phyloP scores from a whole-genome alignment of 2,888 invertebrate genomes.

The Diarsia mendica region DNA sequence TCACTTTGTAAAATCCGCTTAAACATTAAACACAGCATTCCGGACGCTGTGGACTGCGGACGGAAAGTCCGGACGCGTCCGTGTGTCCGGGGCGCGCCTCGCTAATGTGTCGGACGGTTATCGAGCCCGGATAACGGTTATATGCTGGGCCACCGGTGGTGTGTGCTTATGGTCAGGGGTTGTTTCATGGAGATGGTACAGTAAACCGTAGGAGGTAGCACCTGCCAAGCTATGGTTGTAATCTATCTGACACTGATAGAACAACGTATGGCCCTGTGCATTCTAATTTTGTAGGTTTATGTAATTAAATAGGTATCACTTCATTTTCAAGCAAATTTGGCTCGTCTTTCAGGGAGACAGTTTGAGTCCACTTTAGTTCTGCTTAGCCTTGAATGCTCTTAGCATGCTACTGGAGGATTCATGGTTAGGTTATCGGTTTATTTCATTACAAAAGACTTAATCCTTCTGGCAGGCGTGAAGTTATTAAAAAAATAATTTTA shows the following conservation, averaged over 20 bases:
- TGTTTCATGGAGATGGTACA: background rate
- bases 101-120: constrained; percentile 61
- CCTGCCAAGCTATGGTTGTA: background rate
- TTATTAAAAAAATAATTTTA: no score
- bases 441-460: no score
- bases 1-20: constrained; percentile 28
- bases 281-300: no score
- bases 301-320: background rate
- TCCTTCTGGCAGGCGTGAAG: no score
- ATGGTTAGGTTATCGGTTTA: no score
- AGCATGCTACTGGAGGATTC: no score
- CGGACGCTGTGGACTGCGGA: constrained; percentile 35
- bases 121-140: constrained; percentile 41
- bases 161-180: constrained; percentile 12
- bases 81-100: constrained; percentile 35
- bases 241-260: background rate
- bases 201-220: background rate
- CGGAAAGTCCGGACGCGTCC: constrained; percentile 48
- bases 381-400: no score
- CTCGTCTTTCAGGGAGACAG: no score
- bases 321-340: background rate
- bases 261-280: no score
- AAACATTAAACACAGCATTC: constrained; percentile 31
- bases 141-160: constrained; percentile 17
- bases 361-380: no score